A percentile compares a stretch with the other conserved stretches of the same genome.
phyloP scores from a whole-genome alignment of 2,797 vertebrate genomes.

The Menidia menidia region DNA sequence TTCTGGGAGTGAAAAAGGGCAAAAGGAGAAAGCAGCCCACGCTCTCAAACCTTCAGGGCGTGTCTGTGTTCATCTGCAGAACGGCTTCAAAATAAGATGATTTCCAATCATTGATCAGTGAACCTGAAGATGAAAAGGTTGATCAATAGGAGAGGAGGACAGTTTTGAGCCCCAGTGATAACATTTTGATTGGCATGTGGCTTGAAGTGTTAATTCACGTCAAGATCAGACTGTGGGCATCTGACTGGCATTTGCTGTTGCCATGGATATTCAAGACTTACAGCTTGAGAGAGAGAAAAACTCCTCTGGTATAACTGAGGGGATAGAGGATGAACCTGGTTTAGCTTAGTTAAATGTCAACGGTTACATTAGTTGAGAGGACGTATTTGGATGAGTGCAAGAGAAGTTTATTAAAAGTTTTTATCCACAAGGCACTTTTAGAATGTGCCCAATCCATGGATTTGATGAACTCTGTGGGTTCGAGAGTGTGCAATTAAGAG shows the following conservation, averaged over 20 bases:
- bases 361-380: slow-evolving; percentile 36
- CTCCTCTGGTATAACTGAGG: slow-evolving; percentile 22
- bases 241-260: slow-evolving; percentile 47
- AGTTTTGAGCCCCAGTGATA: slow-evolving; percentile 3
- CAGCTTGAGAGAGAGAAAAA: slow-evolving; percentile 21
- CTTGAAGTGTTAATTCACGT: slow-evolving; percentile 22
- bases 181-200: slow-evolving; percentile 36
- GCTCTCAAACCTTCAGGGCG: slow-evolving; percentile 36
- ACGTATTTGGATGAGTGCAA: slow-evolving; percentile 5
- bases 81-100: slow-evolving; percentile 32
- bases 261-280: slow-evolving; percentile 40
- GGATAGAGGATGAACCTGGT: slow-evolving; percentile 31
- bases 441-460: slow-evolving; percentile 10
- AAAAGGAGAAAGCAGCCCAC: slow-evolving; percentile 37
- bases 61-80: slow-evolving; percentile 17
- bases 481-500: slow-evolving; percentile 31
- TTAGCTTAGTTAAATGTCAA: slow-evolving; percentile 46
- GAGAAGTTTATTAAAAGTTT: slow-evolving; percentile 31
- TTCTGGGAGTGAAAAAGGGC: slow-evolving; percentile 30
- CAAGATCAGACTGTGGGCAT: slow-evolving; percentile 30
- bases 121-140: not conserved
- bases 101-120: slow-evolving; percentile 33
- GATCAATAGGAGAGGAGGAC: slow-evolving; percentile 10
- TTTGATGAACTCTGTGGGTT: slow-evolving; percentile 22
- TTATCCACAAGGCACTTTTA: slow-evolving; percentile 9